Base-by-base conservation (phyloP, 2,888 invertebrate species). In the Ophion ventricosus region DNA sequence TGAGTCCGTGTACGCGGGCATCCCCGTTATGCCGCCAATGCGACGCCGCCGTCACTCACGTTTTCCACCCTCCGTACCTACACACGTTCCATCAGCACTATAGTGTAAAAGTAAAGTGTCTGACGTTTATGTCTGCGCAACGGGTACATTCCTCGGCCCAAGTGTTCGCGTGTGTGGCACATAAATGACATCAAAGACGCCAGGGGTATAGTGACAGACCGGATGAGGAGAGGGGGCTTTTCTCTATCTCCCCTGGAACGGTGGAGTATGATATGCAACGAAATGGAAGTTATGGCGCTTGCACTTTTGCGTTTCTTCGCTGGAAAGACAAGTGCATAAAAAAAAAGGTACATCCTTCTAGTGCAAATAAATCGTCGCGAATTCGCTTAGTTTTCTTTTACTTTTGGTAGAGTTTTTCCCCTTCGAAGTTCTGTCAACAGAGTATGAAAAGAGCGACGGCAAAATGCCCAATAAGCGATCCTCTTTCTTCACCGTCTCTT, bases 161-260 rank as follows among this genome's bases (percentile, higher is more conserved):
- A 59, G 35, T 61, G 1, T 69, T 56, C 56, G 20, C 67, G 69
- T 78, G 35, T n/a, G 17, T 35, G 3, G 7, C 56, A 35, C 73
- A 56, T 61, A 56, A 81, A 81, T 66, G 78, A 57, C 73, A 82
- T 82, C 73, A 82, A 82, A 69, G 77, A 69, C 43, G 17, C 43
- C 20, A 61, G 43, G 57, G 35, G 54, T 23, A 43, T 10, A 70
- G 56, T 67, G 70, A 61, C 43, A 43, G 43, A 43, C 43, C 43
- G 43, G 43, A 43, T 29, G 61, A 66, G 73, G 66, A 59, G 59
- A 54, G 61, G 66, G 77, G 77, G 66, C 49, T 66, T 66, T 64
- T 57, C 25, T 49, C 25, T 20, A 49, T 35, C 43, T 56, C 61
- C 49, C 67, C 23, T 35, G 57, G 57, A 20, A 17, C 14, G 11